phyloP scores from a whole-genome alignment of 2,113 vertebrate genomes.

The Ceratotherium simum region DNA sequence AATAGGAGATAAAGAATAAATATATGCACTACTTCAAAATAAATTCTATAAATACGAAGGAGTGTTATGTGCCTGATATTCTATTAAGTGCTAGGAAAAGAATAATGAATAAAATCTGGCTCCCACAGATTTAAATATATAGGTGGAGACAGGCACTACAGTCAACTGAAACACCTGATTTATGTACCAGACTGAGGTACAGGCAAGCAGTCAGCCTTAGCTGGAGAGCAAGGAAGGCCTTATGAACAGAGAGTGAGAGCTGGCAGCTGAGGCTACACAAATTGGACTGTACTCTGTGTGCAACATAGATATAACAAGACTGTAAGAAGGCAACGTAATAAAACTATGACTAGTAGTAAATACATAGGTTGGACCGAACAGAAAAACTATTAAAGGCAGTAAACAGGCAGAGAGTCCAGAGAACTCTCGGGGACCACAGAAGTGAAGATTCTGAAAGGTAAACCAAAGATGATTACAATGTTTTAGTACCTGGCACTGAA shows the following conservation, averaged over 20 bases:
- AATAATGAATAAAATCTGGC: not conserved
- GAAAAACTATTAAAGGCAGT: not conserved
- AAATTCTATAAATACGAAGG: conserved; percentile 3
- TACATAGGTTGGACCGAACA: not conserved
- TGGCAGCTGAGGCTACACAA: not conserved
- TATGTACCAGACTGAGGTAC: not conserved
- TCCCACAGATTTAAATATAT: not conserved
- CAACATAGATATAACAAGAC: not conserved
- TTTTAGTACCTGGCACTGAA: not conserved
- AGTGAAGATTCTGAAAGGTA: not conserved
- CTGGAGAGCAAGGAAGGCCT: not conserved
- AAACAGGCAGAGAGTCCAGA: not conserved
- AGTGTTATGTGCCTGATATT: not conserved
- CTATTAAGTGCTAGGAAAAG: not conserved
- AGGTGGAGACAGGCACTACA: not conserved
- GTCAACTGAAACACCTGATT: not conserved
- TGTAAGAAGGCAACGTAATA: not conserved
- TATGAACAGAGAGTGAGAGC: not conserved
- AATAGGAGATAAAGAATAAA: not conserved
- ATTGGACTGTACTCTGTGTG: not conserved
- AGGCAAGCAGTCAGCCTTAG: not conserved
- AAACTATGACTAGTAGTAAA: not conserved
- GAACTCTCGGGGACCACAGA: not conserved
- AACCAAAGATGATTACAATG: not conserved
- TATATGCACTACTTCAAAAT: not conserved